Evolutionary conservation across 2,888 invertebrate genomes (phyloP).

Genomic region (Anthophora plumipes): DNA sequence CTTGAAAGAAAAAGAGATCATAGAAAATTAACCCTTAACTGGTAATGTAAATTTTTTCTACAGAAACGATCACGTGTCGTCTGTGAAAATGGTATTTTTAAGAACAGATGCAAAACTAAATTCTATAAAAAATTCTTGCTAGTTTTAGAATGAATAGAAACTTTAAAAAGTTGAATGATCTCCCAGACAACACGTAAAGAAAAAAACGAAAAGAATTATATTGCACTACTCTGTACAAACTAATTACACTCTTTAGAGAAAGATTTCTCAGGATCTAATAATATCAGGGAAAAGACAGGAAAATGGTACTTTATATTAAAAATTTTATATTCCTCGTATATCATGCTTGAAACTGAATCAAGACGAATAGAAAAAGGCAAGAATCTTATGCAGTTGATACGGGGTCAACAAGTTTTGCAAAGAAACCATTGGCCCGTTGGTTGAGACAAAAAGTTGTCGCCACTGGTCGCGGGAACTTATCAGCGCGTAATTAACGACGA

Average conservation of each 20-base stretch:
- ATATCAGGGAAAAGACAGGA: no score
- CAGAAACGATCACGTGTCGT: no score
- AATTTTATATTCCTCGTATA: not conserved
- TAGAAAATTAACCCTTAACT: conserved; percentile 2
- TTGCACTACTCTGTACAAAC: no score
- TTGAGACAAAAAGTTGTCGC: conserved; percentile 41
- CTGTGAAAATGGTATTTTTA: no score
- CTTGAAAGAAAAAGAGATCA: not conserved
- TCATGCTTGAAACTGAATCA: not conserved
- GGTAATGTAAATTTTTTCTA: no score
- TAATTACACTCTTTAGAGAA: no score
- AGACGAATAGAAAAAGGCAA: not conserved
- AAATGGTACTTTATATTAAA: not conserved
- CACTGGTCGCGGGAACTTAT: conserved; percentile 69
- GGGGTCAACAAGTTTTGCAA: conserved; percentile 41
- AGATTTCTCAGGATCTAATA: not conserved
- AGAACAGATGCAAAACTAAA: no score
- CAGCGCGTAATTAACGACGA: conserved; percentile 78
- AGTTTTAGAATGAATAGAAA: no score
- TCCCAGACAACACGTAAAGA: no score
- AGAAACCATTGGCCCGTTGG: conserved; percentile 7
- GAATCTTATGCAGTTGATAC: not conserved
- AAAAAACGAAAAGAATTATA: not conserved
- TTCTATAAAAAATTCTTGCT: no score
- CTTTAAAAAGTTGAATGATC: no score